Base-by-base conservation (phyloP, 2,888 invertebrate genomes). In the Ceramica pisi region DNA sequence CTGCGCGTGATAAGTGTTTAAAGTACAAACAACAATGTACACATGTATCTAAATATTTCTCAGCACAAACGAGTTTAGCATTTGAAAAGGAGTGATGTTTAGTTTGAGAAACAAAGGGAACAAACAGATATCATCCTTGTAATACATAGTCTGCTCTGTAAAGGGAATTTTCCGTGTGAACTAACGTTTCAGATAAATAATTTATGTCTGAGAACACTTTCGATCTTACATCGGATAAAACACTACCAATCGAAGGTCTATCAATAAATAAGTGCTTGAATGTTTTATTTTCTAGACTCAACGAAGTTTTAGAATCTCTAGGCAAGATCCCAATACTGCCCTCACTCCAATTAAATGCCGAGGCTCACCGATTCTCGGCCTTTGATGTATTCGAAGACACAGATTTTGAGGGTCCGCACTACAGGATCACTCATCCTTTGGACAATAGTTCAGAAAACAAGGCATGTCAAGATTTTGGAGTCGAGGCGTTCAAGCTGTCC, bases 291-390 rank as follows among this genome's bases (percentile, higher is more conserved):
- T 88, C 31, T 90, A 97, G 97, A 85, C 98, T 99, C 89, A 97
- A 97, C 78, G 96, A 97, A 73, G 98, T 98, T 87, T 94, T 99
- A 85, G 97, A 97, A 79, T 97, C 97, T 78, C 95, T 99, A 75
- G 97, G 97, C 68, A 97, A 97, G 92, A 98, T 99, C 84, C 99
- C 99, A 21, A 97, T 99, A 78, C 94, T 99, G 79, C 97, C 98
- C 0, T 97, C 97, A 19, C 94, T 99, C 53, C 96, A 98, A 86
- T 93, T 97, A 50, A 96, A 97, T 82, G 97, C 97, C 0, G 97
- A 97, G 83, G 96, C 96, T 31, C 97, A 97, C 84, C 88, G 96
- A 66, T 97, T 97, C 87, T 97, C 97, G 46, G 97, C 97, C 1
- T 97, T 97, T 83, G 97, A 97, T 86, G 97, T 97, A 46, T 96